Evolutionary conservation across 2,797 vertebrate species (phyloP).

Genomic region (Meda fulgida): DNA sequence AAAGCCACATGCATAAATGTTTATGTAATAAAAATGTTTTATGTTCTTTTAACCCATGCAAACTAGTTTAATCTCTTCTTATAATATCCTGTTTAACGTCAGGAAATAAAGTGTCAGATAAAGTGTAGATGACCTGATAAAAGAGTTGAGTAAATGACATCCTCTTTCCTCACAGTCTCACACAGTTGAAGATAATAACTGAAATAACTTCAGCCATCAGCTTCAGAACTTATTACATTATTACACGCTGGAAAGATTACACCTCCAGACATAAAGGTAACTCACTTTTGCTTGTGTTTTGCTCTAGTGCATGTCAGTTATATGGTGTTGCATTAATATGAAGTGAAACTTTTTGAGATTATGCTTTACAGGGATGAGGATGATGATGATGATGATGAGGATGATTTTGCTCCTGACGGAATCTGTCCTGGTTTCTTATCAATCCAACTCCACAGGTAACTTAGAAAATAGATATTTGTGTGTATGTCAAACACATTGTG

Average conservation of each 20-base stretch:
- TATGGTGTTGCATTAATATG: background rate
- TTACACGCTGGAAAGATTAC: background rate
- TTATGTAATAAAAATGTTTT: background rate
- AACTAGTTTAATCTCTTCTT: background rate
- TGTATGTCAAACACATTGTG: too few relatives aligned
- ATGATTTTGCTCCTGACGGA: slow-evolving; percentile 19
- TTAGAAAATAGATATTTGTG: background rate
- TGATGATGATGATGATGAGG: background rate
- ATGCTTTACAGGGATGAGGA: background rate
- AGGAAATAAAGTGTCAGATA: background rate
- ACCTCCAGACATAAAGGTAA: background rate
- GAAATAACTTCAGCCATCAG: too few relatives aligned
- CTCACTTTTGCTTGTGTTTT: too few relatives aligned
- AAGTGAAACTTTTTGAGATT: background rate
- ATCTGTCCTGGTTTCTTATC: background rate
- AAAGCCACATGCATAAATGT: background rate
- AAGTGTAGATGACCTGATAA: background rate
- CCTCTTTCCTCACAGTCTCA: background rate
- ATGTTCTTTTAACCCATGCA: background rate
- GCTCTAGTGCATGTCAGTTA: background rate
- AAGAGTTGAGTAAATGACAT: background rate
- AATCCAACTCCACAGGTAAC: slow-evolving; percentile 31
- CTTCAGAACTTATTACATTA: background rate
- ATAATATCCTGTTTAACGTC: background rate
- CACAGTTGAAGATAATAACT: background rate